Conservation (phyloP, 2,797 vertebrate species). For the Poeciliopsis gracilis region DNA sequence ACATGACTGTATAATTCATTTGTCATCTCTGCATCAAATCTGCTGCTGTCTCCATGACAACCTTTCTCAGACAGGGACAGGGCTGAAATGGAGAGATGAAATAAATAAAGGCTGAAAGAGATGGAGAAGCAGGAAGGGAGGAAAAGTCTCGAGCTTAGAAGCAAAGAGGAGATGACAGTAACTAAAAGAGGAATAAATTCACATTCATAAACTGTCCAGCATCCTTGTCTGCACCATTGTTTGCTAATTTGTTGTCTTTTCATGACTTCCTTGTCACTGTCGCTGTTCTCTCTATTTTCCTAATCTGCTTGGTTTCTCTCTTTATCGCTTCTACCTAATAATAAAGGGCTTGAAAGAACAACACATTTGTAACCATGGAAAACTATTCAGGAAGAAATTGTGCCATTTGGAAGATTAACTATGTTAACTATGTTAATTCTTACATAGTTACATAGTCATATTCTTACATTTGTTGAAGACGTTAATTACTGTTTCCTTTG, state of each 20-base stretch:
- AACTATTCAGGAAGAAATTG: too few relatives aligned
- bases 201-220: not conserved
- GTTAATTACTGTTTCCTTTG: too few relatives aligned
- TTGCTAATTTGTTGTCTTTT: not conserved
- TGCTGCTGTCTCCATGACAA: slow-evolving; percentile 83
- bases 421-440: too few relatives aligned
- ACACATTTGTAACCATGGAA: too few relatives aligned
- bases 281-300: too few relatives aligned
- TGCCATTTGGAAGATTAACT: too few relatives aligned
- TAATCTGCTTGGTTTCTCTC: too few relatives aligned
- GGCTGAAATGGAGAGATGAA: slow-evolving; percentile 51
- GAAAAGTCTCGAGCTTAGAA: slow-evolving; percentile 4
- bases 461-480: too few relatives aligned
- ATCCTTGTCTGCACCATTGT: not conserved
- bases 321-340: too few relatives aligned
- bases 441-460: too few relatives aligned
- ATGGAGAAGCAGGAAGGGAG: slow-evolving; percentile 22
- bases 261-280: too few relatives aligned
- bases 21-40: slow-evolving; percentile 77
- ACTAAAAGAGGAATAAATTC: slow-evolving; percentile 16
- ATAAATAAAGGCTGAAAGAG: slow-evolving; percentile 46
- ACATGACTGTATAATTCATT: slow-evolving; percentile 78
- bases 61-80: slow-evolving; percentile 77
- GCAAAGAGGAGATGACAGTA: not conserved
- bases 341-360: too few relatives aligned